Evolutionary conservation across 2,797 vertebrate species (phyloP), one percentile per base, ranked within the genome.

Genomic region (Anisognathus igniventris): DNA sequence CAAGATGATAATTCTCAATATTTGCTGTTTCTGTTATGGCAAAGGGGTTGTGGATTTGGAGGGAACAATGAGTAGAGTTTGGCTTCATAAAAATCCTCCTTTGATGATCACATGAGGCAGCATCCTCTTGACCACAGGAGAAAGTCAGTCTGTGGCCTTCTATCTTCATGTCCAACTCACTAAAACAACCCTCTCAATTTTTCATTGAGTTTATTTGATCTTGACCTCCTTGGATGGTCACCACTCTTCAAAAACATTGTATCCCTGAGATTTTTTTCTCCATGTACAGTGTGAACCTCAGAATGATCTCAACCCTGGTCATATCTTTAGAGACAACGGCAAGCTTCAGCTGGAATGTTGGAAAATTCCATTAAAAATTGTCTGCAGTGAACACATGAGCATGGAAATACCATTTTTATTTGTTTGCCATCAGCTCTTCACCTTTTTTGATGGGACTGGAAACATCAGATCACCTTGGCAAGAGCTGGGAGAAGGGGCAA

Each of bases 181-280:
- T 1, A 17, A 81, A 88, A 73, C n/a, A 14, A 0, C 0, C 9
- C 14, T 42, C 22, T 21, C 28, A n/a, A 6, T 27, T 56, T 12
- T 77, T 56, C 44, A 50, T 17, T 57, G 62, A 67, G 21, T 3
- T 56, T 39, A 45, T 11, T 60, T 81, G 33, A 39, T 57, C n/a
- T 78, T 20, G 2, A 62, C 4, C 33, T 68, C 18, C 19, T 21
- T 0, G 0, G 13, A 45, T 10, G 8, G 13, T 51, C 77, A 54
- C 10, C n/a, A 40, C 5, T 35, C 19, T 61, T 92, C 3, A 48
- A 65, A 88, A 75, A 50, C n/a, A 44, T 4, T 9, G 3, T 31
- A 28, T 35, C 22, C 5, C 10, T 62, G 35, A 75, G 30, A 44
- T 54, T 53, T 64, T 51, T 8, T 35, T 14, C 21, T 61, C 18